These are phyloP conservation scores for Dromaius novaehollandiae DNA, from an alignment of 2,113 vertebrate genomes.

Conservation along the genomic window DNA sequence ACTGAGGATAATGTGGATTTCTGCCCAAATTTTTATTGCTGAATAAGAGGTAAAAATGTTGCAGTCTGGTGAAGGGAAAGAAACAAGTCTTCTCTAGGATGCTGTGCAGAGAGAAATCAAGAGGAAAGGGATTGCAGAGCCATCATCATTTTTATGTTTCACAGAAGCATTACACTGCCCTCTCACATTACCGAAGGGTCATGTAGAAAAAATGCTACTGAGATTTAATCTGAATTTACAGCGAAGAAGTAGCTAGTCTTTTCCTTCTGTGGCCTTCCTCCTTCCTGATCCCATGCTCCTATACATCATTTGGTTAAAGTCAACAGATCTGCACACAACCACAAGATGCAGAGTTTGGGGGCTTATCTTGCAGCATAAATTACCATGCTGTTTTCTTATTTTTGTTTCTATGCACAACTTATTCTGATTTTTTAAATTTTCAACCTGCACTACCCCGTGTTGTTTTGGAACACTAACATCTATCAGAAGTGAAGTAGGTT, in stretches of 20 bases:
- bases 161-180: neutral
- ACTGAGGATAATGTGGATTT: neutral
- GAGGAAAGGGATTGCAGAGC: neutral
- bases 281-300: neutral
- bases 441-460: neutral
- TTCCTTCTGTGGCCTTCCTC: neutral
- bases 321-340: neutral
- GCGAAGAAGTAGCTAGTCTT: neutral
- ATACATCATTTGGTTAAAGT: neutral
- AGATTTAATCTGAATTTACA: neutral
- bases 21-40: neutral
- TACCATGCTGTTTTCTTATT: neutral
- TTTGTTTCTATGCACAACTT: neutral
- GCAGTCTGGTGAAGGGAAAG: neutral
- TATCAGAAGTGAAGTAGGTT: neutral
- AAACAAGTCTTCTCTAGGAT: neutral
- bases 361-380: neutral
- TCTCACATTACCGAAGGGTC: neutral
- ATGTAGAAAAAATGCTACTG: neutral
- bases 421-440: neutral
- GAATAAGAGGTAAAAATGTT: neutral
- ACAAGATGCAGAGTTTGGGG: neutral
- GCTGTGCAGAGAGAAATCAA: neutral
- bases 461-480: neutral
- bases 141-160: neutral